phyloP scores from a whole-genome alignment of 2,113 vertebrate genomes.

The Pelecanoides urinatrix region DNA sequence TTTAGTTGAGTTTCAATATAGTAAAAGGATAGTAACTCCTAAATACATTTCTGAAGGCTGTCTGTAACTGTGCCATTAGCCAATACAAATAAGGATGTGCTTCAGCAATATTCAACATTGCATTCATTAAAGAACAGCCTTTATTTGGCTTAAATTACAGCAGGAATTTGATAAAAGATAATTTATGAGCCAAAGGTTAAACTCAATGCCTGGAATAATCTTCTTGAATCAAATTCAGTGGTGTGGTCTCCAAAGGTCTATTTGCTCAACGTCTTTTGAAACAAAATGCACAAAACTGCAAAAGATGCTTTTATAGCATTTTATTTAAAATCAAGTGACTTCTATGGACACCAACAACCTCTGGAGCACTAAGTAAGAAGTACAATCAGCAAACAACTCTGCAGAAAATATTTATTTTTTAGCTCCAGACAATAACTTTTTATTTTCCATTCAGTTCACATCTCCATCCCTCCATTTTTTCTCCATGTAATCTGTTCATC shows the following conservation, averaged over 20 bases:
- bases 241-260: not conserved
- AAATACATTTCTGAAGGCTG: not conserved
- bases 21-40: not conserved
- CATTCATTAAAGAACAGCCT: not conserved
- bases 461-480: not conserved
- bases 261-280: not conserved
- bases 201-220: not conserved
- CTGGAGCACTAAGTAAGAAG: not conserved
- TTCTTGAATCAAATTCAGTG: not conserved
- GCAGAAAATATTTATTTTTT: not conserved
- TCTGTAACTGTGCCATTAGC: not conserved
- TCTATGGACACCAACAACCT: not conserved
- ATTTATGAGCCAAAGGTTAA: not conserved
- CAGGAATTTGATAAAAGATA: not conserved
- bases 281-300: not conserved
- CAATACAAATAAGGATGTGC: not conserved
- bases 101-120: not conserved
- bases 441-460: not conserved
- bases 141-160: not conserved
- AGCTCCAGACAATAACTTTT: not conserved
- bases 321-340: not conserved
- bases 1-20: not conserved
- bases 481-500: not conserved
- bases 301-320: not conserved
- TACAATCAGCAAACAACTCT: not conserved